phyloP scores from a whole-genome alignment of 2,797 vertebrate species.

The Microchirus variegatus region DNA sequence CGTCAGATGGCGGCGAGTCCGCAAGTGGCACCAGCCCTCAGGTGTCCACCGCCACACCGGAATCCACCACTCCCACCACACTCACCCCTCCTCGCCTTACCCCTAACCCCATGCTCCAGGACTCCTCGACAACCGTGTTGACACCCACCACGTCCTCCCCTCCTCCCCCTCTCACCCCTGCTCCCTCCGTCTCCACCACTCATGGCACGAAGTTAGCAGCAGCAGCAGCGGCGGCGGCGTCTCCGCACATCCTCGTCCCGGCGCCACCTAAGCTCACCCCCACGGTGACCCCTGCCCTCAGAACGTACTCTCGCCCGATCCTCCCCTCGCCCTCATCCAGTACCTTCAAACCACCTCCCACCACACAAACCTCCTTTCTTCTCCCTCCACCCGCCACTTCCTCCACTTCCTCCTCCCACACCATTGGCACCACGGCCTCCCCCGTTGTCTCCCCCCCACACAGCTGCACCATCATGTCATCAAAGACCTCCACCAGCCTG shows the following conservation, averaged over 20 bases:
- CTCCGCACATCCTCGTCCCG: conserved; percentile 59
- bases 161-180: conserved; percentile 69
- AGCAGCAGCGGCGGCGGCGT: conserved; percentile 2
- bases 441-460: conserved; percentile 6
- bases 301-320: conserved; percentile 69
- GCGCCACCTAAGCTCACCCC: conserved; percentile 68
- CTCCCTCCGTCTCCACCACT: conserved; percentile 47
- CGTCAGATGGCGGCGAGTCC: conserved; percentile 54
- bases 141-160: conserved; percentile 67
- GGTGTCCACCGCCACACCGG: conserved; percentile 5
- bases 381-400: conserved; percentile 10
- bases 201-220: conserved; percentile 39
- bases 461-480: conserved; percentile 30
- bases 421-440: neutral
- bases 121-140: conserved; percentile 42
- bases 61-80: conserved; percentile 39
- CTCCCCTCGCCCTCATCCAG: conserved; percentile 42
- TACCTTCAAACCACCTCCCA: conserved; percentile 35
- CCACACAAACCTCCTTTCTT: conserved; percentile 15
- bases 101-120: conserved; percentile 72
- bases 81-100: conserved; percentile 71
- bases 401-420: conserved; percentile 1
- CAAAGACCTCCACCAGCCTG: conserved; percentile 66
- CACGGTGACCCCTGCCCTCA: conserved; percentile 46
- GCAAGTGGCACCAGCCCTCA: conserved; percentile 44